Evolutionary conservation across 2,797 vertebrate genomes (phyloP), one percentile per base, ranked within the genome.

Genomic region (Sebastes nivosus): DNA sequence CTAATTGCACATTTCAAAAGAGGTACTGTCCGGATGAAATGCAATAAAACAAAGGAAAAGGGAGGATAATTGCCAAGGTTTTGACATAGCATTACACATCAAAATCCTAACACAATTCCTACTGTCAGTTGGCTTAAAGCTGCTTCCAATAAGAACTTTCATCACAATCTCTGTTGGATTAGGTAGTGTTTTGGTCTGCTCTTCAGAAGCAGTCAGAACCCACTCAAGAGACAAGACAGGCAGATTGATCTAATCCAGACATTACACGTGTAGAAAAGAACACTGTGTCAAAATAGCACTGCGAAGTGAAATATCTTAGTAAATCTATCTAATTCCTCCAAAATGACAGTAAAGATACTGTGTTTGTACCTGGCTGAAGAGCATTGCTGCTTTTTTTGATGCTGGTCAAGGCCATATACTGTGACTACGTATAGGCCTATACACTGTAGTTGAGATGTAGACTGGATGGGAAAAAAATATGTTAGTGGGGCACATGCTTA

Each of bases 81-180:
- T 89, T 85, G 81, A 90, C 84, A 82, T 55, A 70, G 38, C 36
- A 38, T 89, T 91, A 86, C 67, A 87, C 46, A 85, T 90, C 72
- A 81, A 91, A 84, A 85, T 88, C 63, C 63, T 79, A 80, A 86
- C 76, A 92, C 72, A 85, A 87, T 84, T 92, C 87, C 84, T 80
- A 87, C 61, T 87, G 86, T 86, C 77, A 20, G 87, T 89, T 82
- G 77, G 50, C 73, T 72, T 74, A 59, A 90, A 89, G 86, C 93
- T 93, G 92, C 85, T 92, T 93, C 78, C 90, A 93, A 92, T 93
- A 92, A 93, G 65, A 87, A 83, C 82, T 89, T 90, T 90, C 82
- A 88, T 89, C 86, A 81, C 82, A 83, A 58, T 81, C 81, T 84
- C 83, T 80, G 78, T 75, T 81, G 81, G 64, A 84, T 90, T 87